phyloP scores from a whole-genome alignment of 1,140 invertebrate species.

The Leptonema lineaticorne region DNA sequence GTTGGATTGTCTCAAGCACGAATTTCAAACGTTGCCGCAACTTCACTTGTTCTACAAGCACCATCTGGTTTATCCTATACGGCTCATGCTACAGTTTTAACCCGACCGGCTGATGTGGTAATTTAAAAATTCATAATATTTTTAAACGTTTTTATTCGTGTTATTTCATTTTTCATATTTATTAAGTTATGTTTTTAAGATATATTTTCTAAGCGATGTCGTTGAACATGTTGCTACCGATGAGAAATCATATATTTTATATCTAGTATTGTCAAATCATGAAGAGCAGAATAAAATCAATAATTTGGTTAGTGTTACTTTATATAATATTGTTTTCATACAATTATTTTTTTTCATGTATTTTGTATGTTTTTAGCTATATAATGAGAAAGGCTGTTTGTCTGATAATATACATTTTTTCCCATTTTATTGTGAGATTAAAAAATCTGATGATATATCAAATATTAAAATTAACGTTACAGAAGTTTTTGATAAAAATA shows the following conservation, averaged over 20 bases:
- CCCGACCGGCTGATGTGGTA: slow-evolving; percentile 29
- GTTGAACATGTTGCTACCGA: slow-evolving; percentile 30
- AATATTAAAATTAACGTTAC: neutral
- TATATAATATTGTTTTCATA: no score
- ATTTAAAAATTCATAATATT: neutral
- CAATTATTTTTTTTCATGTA: neutral
- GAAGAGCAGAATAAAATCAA: slow-evolving; percentile 35
- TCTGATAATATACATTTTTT: slow-evolving; percentile 5
- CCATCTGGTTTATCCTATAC: slow-evolving; percentile 3
- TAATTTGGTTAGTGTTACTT: slow-evolving; percentile 30
- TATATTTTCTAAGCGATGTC: slow-evolving; percentile 27
- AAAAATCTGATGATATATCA: neutral
- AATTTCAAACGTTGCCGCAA: slow-evolving; percentile 22
- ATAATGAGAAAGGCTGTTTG: slow-evolving; percentile 25
- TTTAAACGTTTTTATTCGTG: neutral
- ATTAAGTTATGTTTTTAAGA: slow-evolving; percentile 31
- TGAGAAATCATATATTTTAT: slow-evolving; percentile 25
- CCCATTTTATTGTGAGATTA: slow-evolving; percentile 36
- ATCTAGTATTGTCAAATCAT: slow-evolving; percentile 29
- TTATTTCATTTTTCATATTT: neutral
- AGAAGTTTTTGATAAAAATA: slow-evolving; percentile 27
- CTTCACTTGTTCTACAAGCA: slow-evolving; percentile 6
- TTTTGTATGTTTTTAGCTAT: slow-evolving; percentile 24
- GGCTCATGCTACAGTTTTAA: slow-evolving; percentile 24
- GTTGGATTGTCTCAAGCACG: slow-evolving; percentile 28